Evolutionary conservation across 1,140 invertebrate species (phyloP).

Genomic region (Leptopilina clavipes): DNA sequence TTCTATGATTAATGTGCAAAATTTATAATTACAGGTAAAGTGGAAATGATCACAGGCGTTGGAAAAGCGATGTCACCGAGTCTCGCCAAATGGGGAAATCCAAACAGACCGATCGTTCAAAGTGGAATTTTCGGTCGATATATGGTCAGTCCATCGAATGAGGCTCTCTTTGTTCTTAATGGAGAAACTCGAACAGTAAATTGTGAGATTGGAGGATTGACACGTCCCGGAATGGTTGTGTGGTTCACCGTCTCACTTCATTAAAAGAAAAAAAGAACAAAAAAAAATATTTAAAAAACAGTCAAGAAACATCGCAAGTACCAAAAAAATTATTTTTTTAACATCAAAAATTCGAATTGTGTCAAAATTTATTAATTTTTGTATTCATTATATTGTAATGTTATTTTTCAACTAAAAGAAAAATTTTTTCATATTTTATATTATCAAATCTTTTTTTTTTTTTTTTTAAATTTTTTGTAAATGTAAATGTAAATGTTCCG

Average conservation of each 20-base stretch:
- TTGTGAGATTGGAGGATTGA: constrained; percentile 84
- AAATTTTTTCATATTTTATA: background rate
- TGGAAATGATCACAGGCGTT: constrained; percentile 86
- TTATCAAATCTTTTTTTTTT: background rate
- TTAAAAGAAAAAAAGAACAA: constrained; percentile 51
- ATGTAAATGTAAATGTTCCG: constrained; percentile 3
- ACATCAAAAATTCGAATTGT: background rate
- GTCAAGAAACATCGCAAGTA: constrained; percentile 1
- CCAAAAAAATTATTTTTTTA: background rate
- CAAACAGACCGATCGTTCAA: constrained; percentile 81
- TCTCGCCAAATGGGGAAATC: constrained; percentile 80
- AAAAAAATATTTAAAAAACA: background rate
- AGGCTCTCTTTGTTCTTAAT: constrained; percentile 85
- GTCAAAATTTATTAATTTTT: background rate
- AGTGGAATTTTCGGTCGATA: constrained; percentile 85
- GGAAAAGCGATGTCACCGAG: constrained; percentile 78
- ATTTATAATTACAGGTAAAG: constrained; percentile 76
- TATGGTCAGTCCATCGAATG: constrained; percentile 84
- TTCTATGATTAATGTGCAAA: background rate
- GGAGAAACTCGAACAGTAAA: constrained; percentile 84
- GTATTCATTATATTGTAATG: background rate
- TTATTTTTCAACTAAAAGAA: too few species aligned
- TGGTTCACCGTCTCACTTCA: constrained; percentile 79
- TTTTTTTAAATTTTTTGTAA: background rate
- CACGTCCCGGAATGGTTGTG: constrained; percentile 80